phyloP scores from a whole-genome alignment of 2,888 invertebrate species.

The Eupithecia subfuscata region DNA sequence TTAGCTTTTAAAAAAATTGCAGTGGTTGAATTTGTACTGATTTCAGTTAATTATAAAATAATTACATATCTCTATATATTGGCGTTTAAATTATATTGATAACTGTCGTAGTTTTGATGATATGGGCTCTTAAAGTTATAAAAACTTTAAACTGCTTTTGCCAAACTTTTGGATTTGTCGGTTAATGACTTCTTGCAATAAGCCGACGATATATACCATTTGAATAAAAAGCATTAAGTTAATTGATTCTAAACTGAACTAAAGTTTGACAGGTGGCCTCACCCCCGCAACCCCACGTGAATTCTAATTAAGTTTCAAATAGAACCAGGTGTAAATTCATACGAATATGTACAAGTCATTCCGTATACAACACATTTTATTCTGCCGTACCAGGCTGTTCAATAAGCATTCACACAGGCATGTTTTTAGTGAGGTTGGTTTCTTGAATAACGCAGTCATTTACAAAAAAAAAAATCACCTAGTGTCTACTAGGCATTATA shows the following conservation, averaged over 20 bases:
- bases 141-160: too few species aligned
- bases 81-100: too few species aligned
- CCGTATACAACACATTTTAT: neutral
- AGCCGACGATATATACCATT: too few species aligned
- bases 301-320: constrained; percentile 11
- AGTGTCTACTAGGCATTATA: too few species aligned
- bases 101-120: too few species aligned
- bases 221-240: neutral
- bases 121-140: too few species aligned
- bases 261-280: neutral
- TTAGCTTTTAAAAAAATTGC: too few species aligned
- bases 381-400: constrained; percentile 2
- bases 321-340: constrained; percentile 14
- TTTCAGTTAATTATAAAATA: too few species aligned
- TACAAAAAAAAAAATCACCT: neutral
- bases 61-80: too few species aligned
- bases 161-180: too few species aligned
- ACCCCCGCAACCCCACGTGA: neutral
- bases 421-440: neutral
- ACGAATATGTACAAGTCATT: neutral
- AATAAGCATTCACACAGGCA: neutral
- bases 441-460: neutral
- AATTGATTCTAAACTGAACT: neutral
- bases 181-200: too few species aligned
- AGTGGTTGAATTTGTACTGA: too few species aligned